Evolutionary conservation across 2,888 invertebrate species (phyloP).

Genomic region (Drosophila demipolita): DNA sequence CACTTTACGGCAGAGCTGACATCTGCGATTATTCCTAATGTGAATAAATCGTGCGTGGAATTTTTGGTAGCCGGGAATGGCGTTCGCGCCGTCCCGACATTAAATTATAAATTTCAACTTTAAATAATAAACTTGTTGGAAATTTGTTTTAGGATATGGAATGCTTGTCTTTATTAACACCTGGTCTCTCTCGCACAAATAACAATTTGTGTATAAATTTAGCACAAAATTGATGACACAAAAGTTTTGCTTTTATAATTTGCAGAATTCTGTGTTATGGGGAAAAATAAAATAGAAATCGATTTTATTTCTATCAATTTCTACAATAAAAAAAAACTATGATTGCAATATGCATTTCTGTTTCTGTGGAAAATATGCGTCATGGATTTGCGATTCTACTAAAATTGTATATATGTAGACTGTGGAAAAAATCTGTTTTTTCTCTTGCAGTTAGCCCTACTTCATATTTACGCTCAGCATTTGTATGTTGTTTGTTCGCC

Average conservation of each 20-base stretch:
- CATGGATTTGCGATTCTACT: constrained; percentile 17
- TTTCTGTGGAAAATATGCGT: constrained; percentile 1
- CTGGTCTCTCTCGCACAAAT: neutral
- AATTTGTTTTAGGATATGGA: neutral
- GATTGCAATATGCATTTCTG: neutral
- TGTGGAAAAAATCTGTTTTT: constrained; percentile 15
- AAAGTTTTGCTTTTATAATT: neutral
- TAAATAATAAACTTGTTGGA: neutral
- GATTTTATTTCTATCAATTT: neutral
- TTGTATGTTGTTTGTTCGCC: constrained; percentile 30
- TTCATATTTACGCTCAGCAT: constrained; percentile 42
- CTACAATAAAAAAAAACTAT: neutral
- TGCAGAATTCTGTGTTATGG: neutral
- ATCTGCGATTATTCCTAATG: constrained; percentile 69
- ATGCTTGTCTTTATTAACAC: neutral
- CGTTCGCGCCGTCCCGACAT: constrained; percentile 87
- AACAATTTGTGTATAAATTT: neutral
- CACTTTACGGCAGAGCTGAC: constrained; percentile 49
- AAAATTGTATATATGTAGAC: constrained; percentile 13
- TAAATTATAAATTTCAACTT: neutral
- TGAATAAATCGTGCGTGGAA: constrained; percentile 61
- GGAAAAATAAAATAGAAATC: neutral
- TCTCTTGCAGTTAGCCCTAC: constrained; percentile 12
- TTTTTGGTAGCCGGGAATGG: constrained; percentile 87
- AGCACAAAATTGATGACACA: neutral